Evolutionary conservation across 2,888 invertebrate species (phyloP), one percentile per base, ranked within the genome.

Genomic region (Pterostichus niger): DNA sequence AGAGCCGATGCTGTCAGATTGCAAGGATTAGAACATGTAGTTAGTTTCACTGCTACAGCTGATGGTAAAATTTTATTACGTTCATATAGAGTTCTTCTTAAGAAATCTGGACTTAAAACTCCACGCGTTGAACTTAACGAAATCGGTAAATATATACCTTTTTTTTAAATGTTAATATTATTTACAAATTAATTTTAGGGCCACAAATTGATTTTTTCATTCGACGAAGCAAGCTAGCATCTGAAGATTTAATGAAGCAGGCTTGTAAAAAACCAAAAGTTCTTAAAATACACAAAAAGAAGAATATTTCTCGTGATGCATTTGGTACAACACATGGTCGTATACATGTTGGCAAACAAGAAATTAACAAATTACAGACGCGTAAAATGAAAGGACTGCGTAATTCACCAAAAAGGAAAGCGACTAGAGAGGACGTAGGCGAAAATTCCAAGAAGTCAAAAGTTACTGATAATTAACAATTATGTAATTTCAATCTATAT

Each of bases 61-160:
- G 95, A 96, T 85, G 95, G 95, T 81, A 94, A 93, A 86, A 94
- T 99, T 84, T 92, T 94, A 84, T 89, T 99, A 86, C 92, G 98
- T 83, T 94, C 95, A 4, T 94, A 93, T 88, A 96, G 96, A 90
- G 94, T 97, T 85, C 87, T 93, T 75, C 89, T 99, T 73, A 98
- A 98, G 89, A 99, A 99, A 89, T 98, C 98, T 85, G 98, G 98
- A 0, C 93, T 94, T 85, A 93, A 94, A 87, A 95, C 94, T 76
- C 99, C 99, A 0, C 93, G 98, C 85, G 94, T 98, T 85, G 99
- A 99, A 91, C 91, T 99, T 75, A 94, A 95, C 89, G 97, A 98
- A 92, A 97, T 98, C 87, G 98, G 93, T 93, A 88, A 87, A 89
- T 85, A 73, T 24, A 10, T 52, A 10, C 9, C 3, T 49, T 15